Evolutionary conservation across 2,888 invertebrate genomes (phyloP), one percentile per base, ranked within the genome.

Genomic region (Harpalus rubripes): DNA sequence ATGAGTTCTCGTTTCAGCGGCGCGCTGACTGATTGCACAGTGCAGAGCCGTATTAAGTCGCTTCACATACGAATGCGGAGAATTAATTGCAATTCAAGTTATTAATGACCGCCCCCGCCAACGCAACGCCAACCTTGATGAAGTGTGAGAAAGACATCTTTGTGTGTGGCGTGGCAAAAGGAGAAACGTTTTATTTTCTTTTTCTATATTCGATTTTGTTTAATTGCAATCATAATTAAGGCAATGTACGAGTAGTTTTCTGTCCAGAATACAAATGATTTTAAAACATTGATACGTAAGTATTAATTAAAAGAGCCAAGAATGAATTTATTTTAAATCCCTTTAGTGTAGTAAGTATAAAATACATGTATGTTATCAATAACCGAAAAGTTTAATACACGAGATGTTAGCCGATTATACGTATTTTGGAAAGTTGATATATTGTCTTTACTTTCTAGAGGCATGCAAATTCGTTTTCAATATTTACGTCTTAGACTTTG

Each of bases 1-100:
- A 83, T 56, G 56, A 78, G 78, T 58, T 83, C 74, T 83, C 41
- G 61, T 83, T 72, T 82, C 59, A 58, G 83, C 39, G 41, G 76
- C 12, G 59, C 41, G 68, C 44, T 83, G 74, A 74, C 72, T 74
- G 72, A 74, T 74, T 68, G 68, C 68, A 15, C 68, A 32, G 32
- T 32, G n/a, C 72, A 74, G 72, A 41, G 7, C 72, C 72, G 72
- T 41, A 44, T 18, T 74, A 41, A 39, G 26, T 10, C 26, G 41
- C 72, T 74, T 74, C 74, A 44, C 74, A 52, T 44, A 52, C 74
- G 63, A 63, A 26, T 18, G 59, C 15, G 39, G 22, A 52, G 78
- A 58, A 78, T 84, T 84, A 84, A 84, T 84, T 84, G 76, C 78
- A 26, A 78, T 78, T 78, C 78, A 84, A 65, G 78, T 56, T 84